Base-by-base conservation (phyloP, 35 echinoderm and acorn worm genomes). In the Diadema setosum region DNA sequence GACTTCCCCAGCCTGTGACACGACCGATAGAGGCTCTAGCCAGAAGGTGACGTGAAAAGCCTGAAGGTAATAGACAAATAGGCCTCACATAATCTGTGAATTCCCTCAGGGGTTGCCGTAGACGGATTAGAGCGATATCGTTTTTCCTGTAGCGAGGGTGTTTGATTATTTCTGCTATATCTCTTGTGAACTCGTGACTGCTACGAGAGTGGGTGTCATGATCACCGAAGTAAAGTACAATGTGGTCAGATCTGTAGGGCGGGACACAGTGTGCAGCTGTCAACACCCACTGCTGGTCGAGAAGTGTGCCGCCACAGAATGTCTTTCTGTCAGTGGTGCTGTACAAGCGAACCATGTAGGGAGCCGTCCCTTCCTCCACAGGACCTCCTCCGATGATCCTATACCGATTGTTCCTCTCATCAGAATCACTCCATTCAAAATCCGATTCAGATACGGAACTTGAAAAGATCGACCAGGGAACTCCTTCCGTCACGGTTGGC, bases 21-120 rank as follows among this genome's bases (percentile, higher is more conserved):
- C 82, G 70, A 5, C 96, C 96, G 24, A 44, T 58, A 0, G 37
- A 15, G 3, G 64, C 60, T 2, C 48, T 17, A 58, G 42, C 75
- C 27, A 85, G 37, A 0, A 89, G 41, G 2, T 30, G 14, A 23
- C 55, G 45, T 5, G 89, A 69, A 5, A 83, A 26, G 0, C 42
- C 50, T 1, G 40, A 80, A 75, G 74, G 91, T 35, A 89, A 82
- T 9, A 98, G 46, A 43, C 96, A 98, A 31, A 98, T 86, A 2
- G 96, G 96, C 3, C 92, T 82, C 11, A 98, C 81, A 64, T 92
- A 98, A 24, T 94, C 89, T 0, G 81, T 89, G 33, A 98, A 98
- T 16, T 52, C 27, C 35, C 21, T 37, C 5, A 98, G 80, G 11
- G 92, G 92, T 20, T 45, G 43, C 2, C n/a, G 21, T 2, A 98